Conservation (phyloP, 2,797 vertebrate genomes). For the Tauraco hartlaubi region DNA sequence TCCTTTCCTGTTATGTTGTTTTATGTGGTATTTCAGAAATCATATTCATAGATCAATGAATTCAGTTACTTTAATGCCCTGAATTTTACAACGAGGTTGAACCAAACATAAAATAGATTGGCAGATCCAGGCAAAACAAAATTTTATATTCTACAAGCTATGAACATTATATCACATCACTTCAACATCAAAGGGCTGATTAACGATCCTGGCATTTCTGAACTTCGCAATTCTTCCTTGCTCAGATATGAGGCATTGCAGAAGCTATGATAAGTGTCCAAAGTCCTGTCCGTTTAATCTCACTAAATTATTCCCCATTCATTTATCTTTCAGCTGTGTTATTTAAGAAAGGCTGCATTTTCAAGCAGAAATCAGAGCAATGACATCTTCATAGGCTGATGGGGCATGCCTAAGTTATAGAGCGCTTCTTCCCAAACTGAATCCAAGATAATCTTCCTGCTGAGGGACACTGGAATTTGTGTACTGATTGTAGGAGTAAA, state of each 20-base stretch:
- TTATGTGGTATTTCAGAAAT: background rate
- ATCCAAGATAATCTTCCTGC: background rate
- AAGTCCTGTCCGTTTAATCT: conserved; percentile 28
- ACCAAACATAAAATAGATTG: background rate
- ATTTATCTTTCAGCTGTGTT: conserved; percentile 32
- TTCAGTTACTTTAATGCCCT: background rate
- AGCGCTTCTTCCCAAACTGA: background rate
- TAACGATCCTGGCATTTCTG: conserved; percentile 47
- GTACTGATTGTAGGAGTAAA: background rate
- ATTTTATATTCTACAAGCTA: conserved; percentile 15
- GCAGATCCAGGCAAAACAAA: conserved; percentile 9
- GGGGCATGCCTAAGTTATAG: background rate
- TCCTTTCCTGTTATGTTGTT: background rate
- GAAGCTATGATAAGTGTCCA: background rate
- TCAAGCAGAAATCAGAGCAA: background rate
- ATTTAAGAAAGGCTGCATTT: conserved; percentile 42
- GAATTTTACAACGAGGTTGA: background rate
- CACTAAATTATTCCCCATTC: conserved; percentile 1
- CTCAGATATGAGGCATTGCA: background rate
- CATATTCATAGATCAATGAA: background rate
- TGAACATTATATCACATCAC: conserved; percentile 16
- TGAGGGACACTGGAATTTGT: background rate
- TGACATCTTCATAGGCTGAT: background rate
- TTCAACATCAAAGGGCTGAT: conserved; percentile 21
- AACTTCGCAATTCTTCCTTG: background rate